These are phyloP conservation scores for Eremobia ochroleuca DNA, from an alignment of 2,888 invertebrate species.

Conservation along the genomic window DNA sequence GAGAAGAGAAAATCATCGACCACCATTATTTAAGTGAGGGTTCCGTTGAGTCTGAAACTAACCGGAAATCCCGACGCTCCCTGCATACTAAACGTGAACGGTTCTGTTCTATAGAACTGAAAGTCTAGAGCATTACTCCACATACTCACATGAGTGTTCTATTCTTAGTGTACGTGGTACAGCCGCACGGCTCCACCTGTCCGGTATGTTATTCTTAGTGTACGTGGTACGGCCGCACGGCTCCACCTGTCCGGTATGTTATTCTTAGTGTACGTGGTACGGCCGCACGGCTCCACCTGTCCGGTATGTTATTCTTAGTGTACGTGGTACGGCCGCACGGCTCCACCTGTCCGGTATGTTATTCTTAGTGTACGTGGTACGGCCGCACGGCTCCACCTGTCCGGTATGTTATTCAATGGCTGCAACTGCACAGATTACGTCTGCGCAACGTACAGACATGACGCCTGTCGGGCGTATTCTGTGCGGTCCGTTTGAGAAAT, in stretches of 20 bases:
- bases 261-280: background rate
- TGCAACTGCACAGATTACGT: background rate
- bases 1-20: background rate
- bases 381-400: background rate
- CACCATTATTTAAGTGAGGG: background rate
- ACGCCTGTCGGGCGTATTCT: slow-evolving; percentile 14
- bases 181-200: background rate
- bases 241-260: background rate
- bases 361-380: background rate
- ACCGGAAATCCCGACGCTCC: background rate
- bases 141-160: slow-evolving; percentile 5
- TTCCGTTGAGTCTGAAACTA: background rate
- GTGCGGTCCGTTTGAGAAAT: background rate
- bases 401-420: background rate
- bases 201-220: background rate
- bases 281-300: background rate
- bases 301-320: background rate
- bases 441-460: background rate
- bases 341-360: background rate
- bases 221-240: no score
- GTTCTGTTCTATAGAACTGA: background rate
- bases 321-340: no score
- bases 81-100: background rate
- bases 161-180: background rate
- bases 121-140: background rate